Evolutionary conservation across 2,888 invertebrate genomes (phyloP).

Genomic region (Melinopterus prodromus): DNA sequence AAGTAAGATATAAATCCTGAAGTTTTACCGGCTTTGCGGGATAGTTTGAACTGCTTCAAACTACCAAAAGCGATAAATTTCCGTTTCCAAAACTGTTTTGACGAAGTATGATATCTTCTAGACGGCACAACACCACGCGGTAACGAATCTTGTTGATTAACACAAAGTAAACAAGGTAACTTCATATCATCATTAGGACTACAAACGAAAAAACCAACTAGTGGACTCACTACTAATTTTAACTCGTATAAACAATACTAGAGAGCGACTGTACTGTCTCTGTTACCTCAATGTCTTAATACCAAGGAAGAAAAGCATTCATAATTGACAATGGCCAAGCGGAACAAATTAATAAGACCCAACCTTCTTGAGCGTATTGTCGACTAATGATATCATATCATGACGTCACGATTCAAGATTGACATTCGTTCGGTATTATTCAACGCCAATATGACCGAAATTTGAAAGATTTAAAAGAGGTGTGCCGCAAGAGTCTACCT

Average conservation of each 20-base stretch:
- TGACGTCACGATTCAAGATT: not conserved
- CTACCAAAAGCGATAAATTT: conserved; percentile 31
- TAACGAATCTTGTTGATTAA: conserved; percentile 40
- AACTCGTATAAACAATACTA: not conserved
- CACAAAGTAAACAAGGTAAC: conserved; percentile 50
- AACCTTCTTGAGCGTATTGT: not conserved
- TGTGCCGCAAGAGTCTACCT: too few relatives aligned
- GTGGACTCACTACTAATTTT: not conserved
- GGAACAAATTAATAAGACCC: not conserved
- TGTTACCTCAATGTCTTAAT: not conserved
- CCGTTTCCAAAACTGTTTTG: conserved; percentile 34
- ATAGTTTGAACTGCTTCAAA: conserved; percentile 27
- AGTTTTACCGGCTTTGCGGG: conserved; percentile 12
- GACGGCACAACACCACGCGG: conserved; percentile 21
- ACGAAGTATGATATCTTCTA: conserved; percentile 19
- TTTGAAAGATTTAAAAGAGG: too few relatives aligned
- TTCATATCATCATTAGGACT: conserved; percentile 46
- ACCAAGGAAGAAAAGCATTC: not conserved
- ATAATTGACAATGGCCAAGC: not conserved
- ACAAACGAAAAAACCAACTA: not conserved
- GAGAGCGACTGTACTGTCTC: not conserved
- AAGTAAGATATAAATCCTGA: conserved; percentile 18
- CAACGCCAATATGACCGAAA: too few relatives aligned
- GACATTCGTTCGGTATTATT: not conserved
- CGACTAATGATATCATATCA: not conserved